Evolutionary conservation across 1,140 invertebrate species (phyloP).

Genomic region (Pissodes strobi): DNA sequence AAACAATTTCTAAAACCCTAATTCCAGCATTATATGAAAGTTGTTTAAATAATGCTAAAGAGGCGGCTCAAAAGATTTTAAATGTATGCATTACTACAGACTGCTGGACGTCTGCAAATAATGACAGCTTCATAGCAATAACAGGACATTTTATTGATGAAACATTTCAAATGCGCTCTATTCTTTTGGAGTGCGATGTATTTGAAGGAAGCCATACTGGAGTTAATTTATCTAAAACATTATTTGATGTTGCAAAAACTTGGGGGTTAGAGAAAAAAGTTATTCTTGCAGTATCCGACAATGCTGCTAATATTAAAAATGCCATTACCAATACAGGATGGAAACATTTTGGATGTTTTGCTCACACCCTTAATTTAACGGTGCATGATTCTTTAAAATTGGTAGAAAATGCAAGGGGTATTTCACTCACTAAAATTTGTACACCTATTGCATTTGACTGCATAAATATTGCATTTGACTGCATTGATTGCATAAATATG

Average conservation of each 20-base stretch:
- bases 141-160: conserved; percentile 33
- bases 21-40: conserved; percentile 11
- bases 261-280: conserved; percentile 36
- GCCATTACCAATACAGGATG: conserved; percentile 13
- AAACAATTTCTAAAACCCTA: conserved; percentile 26
- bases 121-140: conserved; percentile 30
- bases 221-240: conserved; percentile 26
- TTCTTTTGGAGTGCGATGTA: conserved; percentile 29
- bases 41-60: conserved; percentile 10
- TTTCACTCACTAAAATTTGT: too few species aligned
- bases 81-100: conserved; percentile 18
- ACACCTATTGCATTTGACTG: too few species aligned
- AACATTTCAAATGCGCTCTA: conserved; percentile 22
- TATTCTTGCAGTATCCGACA: conserved; percentile 32
- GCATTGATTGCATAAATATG: too few species aligned
- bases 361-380: conserved; percentile 41
- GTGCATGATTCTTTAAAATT: conserved; percentile 34
- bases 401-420: too few species aligned
- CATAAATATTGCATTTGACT: too few species aligned
- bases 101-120: conserved; percentile 31
- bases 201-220: conserved; percentile 18
- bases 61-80: conserved; percentile 6
- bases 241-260: conserved; percentile 30
- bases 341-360: conserved; percentile 35
- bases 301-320: conserved; percentile 34